Evolutionary conservation across 2,113 vertebrate genomes (phyloP).

Genomic region (Onychorhynchus coronatus): DNA sequence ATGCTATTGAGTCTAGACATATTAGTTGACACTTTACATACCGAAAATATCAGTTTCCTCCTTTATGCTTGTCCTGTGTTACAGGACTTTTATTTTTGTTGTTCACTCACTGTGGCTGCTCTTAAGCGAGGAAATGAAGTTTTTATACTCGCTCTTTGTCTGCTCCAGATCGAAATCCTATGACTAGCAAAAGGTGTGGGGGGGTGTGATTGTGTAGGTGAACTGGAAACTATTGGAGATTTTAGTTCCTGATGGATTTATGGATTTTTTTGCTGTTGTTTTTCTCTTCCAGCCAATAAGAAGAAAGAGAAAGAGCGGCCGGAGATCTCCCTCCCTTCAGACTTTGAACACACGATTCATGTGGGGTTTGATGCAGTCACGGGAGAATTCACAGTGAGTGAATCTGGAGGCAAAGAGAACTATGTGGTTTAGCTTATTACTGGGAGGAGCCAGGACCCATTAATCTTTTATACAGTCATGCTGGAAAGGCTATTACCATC

Average conservation of each 20-base stretch:
- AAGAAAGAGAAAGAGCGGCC: constrained; percentile 90
- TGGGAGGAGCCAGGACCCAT: constrained; percentile 1
- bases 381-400: constrained; percentile 93
- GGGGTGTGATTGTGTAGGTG: not conserved
- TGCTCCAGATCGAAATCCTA: not conserved
- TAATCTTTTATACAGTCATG: constrained; percentile 26
- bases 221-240: not conserved
- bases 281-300: constrained; percentile 82
- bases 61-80: not conserved
- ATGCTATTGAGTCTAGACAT: not conserved
- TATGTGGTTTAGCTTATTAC: not conserved
- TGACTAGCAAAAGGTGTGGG: not conserved
- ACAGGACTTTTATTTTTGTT: not conserved
- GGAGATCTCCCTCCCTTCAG: constrained; percentile 95
- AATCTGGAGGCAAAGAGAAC: not conserved
- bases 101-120: not conserved
- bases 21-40: not conserved
- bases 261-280: not conserved
- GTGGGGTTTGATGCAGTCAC: constrained; percentile 97
- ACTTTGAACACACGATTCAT: constrained; percentile 96
- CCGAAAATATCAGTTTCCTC: not conserved
- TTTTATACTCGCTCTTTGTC: not conserved
- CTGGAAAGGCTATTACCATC: not conserved
- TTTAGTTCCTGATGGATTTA: not conserved
- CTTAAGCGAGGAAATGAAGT: not conserved